These are phyloP conservation scores for Nestor notabilis DNA, from an alignment of 2,113 vertebrate species.

Conservation along the genomic window DNA sequence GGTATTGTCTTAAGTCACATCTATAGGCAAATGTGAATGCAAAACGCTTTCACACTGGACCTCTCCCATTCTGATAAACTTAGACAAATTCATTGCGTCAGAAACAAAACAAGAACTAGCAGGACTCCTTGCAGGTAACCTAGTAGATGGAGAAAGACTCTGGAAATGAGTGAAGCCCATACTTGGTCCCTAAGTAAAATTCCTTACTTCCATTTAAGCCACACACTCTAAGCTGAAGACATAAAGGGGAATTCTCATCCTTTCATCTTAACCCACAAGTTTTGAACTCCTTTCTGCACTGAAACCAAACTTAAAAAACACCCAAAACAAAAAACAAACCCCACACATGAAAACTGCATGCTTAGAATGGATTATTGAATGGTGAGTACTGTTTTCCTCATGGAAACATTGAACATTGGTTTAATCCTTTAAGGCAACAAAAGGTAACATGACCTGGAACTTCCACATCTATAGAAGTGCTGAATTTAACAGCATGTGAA, in stretches of 20 bases:
- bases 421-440: not conserved
- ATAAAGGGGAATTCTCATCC: not conserved
- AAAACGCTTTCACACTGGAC: not conserved
- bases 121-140: not conserved
- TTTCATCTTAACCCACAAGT: not conserved
- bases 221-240: not conserved
- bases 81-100: not conserved
- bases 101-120: not conserved
- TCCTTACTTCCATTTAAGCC: not conserved
- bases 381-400: not conserved
- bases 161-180: not conserved
- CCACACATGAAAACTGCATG: not conserved
- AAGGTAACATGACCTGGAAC: not conserved
- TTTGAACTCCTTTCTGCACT: not conserved
- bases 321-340: not conserved
- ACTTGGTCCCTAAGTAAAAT: not conserved
- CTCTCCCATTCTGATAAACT: not conserved
- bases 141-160: not conserved
- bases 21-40: not conserved
- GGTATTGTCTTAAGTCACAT: not conserved
- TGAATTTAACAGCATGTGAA: not conserved
- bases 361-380: not conserved
- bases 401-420: not conserved
- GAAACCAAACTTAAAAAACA: not conserved
- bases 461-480: not conserved